Evolutionary conservation across 2,113 vertebrate species (phyloP), one percentile per base, ranked within the genome.

Genomic region (Pedetes capensis): DNA sequence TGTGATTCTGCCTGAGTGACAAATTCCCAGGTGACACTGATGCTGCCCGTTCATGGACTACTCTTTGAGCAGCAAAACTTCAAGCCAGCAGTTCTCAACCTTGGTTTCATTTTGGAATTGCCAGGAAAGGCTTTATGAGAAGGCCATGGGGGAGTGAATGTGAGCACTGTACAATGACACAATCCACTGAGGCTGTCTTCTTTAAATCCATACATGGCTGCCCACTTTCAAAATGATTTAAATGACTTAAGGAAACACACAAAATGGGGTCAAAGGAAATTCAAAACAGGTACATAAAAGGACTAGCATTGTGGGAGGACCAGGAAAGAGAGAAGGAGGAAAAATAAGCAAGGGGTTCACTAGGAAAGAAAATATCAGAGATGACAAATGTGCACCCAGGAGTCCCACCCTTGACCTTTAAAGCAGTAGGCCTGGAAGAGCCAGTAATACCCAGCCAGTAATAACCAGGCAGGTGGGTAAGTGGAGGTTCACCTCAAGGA

Each of bases 221-320:
- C 55, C 29, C 59, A 13, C 42, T 96, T 94, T 89, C 39, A 13
- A 75, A 93, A 79, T 53, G 22, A 4, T 72, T 69, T 39, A 86
- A 76, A 32, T 42, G 37, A 72, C 66, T 85, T 74, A 72, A 88
- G 61, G 18, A 74, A 91, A 89, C 64, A 11, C 49, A 66, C 3
- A 85, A 63, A 34, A 80, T 0, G 0, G 92, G 61, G 91, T 81
- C 75, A 94, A 89, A 92, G 49, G 42, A 80, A 74, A 92, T 66
- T 85, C 76, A 87, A 92, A 76, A 78, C 8, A n/a, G 39, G 59
- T n/a, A 1, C 44, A 80, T 32, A 81, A 91, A 93, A 95, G 61
- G 53, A 72, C 61, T 14, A 29, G 29, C 42, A 2, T 59, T 1
- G 16, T 59, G 39, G 51, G n/a, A 92, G 14, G n/a, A 86, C 11